Evolutionary conservation across 2,113 vertebrate species (phyloP).

Genomic region (Ciconia maguari): DNA sequence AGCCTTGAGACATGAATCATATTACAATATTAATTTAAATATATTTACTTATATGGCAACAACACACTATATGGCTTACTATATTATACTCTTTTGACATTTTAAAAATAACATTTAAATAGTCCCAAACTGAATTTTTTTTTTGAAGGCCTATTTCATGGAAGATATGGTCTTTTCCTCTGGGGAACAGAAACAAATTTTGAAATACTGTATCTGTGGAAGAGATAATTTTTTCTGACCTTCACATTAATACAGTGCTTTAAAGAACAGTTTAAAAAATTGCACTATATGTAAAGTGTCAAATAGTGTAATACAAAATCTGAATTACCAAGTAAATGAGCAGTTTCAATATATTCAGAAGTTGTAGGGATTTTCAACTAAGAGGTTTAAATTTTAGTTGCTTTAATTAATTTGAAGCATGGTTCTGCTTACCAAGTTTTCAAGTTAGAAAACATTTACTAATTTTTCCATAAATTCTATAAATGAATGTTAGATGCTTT

Average conservation of each 20-base stretch:
- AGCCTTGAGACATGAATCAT: neutral
- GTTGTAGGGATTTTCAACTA: neutral
- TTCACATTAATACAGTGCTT: neutral
- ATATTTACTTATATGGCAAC: neutral
- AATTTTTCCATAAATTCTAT: neutral
- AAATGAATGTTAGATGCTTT: neutral
- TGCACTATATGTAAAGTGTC: neutral
- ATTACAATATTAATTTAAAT: slow-evolving; percentile 22
- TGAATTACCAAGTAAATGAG: neutral
- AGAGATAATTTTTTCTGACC: neutral
- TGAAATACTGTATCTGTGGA: neutral
- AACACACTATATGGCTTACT: neutral
- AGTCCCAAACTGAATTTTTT: neutral
- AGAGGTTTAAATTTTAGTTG: neutral
- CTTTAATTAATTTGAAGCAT: neutral
- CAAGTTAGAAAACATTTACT: neutral
- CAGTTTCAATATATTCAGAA: neutral
- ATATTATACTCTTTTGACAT: neutral
- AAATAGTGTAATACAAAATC: neutral
- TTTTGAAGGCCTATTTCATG: neutral
- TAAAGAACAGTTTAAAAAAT: neutral
- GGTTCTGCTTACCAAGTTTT: neutral
- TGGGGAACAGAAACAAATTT: neutral
- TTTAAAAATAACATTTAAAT: neutral
- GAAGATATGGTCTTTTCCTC: neutral